Conservation (phyloP, 37 sponge, comb jelly and placozoan species). For the Diacarnus erythraeanus region DNA sequence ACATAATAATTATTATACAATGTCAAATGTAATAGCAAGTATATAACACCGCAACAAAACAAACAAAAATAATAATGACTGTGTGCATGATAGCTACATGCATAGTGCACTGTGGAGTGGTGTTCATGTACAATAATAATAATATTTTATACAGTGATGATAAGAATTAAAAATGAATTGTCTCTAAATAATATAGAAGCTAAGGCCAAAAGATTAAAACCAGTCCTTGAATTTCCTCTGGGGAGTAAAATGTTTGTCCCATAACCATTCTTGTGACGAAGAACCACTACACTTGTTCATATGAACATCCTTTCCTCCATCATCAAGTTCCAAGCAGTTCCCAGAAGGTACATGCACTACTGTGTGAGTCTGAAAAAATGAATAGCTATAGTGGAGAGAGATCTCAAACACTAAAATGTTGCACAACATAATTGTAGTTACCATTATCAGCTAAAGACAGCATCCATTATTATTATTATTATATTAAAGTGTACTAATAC, state of each 20-base stretch:
- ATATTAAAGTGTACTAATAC: too few species aligned
- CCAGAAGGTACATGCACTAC: slow-evolving; percentile 6
- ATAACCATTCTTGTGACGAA: slow-evolving; percentile 16
- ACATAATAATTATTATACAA: too few species aligned
- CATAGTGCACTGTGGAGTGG: too few species aligned
- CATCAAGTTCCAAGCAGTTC: slow-evolving; percentile 13
- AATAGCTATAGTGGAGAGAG: background rate
- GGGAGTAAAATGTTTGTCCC: slow-evolving; percentile 16
- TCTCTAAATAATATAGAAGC: too few species aligned
- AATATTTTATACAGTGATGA: background rate
- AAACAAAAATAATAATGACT: too few species aligned
- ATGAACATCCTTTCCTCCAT: slow-evolving; percentile 6
- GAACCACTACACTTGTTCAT: slow-evolving; percentile 20
- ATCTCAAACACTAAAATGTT: too few species aligned
- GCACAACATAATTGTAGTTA: too few species aligned
- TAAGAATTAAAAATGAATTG: background rate
- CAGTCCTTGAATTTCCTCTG: slow-evolving; percentile 17
- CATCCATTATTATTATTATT: too few species aligned
- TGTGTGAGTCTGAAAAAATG: slow-evolving; percentile 16
- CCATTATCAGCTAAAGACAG: too few species aligned
- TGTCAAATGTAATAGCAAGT: too few species aligned
- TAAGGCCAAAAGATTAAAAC: background rate
- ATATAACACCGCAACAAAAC: too few species aligned
- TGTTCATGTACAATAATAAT: background rate
- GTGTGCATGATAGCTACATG: too few species aligned